Conservation (phyloP, 2,888 invertebrate genomes). For the Ramazzottius varieornatus region DNA sequence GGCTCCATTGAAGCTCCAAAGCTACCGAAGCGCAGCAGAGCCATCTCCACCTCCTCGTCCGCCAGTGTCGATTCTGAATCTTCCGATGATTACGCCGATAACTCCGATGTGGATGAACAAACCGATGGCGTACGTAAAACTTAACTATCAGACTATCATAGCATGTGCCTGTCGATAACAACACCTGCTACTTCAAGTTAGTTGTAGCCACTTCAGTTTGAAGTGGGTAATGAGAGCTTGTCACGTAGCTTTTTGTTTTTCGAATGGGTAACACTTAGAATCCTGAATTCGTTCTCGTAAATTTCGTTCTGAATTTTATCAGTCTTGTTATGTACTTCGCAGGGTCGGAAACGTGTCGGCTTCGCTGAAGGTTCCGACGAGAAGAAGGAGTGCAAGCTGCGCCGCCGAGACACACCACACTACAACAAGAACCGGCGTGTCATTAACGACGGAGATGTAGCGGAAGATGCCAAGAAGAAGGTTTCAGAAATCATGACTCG, state of each 20-base stretch:
- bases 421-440: slow-evolving; percentile 94
- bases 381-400: slow-evolving; percentile 34
- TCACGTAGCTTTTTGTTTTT: too few relatives aligned
- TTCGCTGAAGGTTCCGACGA: slow-evolving; percentile 12
- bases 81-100: background rate
- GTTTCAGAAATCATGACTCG: background rate
- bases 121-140: background rate
- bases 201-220: too few relatives aligned
- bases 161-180: too few relatives aligned
- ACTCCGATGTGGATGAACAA: background rate
- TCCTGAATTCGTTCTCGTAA: too few relatives aligned
- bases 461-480: background rate
- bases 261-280: too few relatives aligned
- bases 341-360: slow-evolving; percentile 8
- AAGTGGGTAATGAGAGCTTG: too few relatives aligned
- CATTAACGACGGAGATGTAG: slow-evolving; percentile 6
- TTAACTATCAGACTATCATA: too few relatives aligned
- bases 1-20: background rate
- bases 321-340: background rate
- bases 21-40: background rate
- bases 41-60: background rate
- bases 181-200: too few relatives aligned
- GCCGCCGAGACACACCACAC: slow-evolving; percentile 88
- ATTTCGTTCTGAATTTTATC: too few relatives aligned
- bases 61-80: background rate